Base-by-base conservation (phyloP, 2,113 vertebrate genomes). In the Neolamprologus longior region DNA sequence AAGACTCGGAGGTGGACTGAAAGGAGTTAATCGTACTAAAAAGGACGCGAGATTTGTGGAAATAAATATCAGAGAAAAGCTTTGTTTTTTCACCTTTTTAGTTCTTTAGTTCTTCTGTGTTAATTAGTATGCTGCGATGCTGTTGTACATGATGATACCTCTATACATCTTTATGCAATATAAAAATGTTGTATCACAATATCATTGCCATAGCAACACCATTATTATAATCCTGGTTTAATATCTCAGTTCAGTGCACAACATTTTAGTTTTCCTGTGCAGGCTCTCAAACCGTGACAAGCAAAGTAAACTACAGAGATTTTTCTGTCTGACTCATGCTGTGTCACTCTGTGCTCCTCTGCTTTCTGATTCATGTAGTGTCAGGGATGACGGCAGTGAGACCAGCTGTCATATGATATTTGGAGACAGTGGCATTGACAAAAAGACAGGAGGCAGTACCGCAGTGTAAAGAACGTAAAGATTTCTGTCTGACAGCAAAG, bases 1-100 rank as follows among this genome's bases (percentile, higher is more conserved):
- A 55, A 13, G 54, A 55, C 54, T 3, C 2, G 21, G 53, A 55
- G 3, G 21, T 24, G 21, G 54, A 17, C 58, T 61, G 15, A 63
- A 33, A 4, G 28, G 15, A 33, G 2, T 11, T 33, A 33, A 5
- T 35, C 1, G 31, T 5, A 63, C 31, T 63, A n/a, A 11, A 35
- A 7, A n/a, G 58, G 58, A 35, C 0, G 1, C 1, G 0, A 7
- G 15, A 19, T 0, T 63, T 63, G 58, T 63, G 58, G 1, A 35
- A 63, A 31, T 31, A 58, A 31, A 63, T 63, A 35, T 63, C 31
- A 35, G 58, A 63, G 31, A 35, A n/a, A 35, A 2, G 31, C 31
- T 63, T 63, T 0, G 1, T 63, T 7, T 63, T 3, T 63, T 7
- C 28, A 19, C 58, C 28, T 33, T n/a, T n/a, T n/a, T n/a, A 19